Evolutionary conservation across 2,113 vertebrate genomes (phyloP).

Genomic region (Sphaerodactylus townsendi): DNA sequence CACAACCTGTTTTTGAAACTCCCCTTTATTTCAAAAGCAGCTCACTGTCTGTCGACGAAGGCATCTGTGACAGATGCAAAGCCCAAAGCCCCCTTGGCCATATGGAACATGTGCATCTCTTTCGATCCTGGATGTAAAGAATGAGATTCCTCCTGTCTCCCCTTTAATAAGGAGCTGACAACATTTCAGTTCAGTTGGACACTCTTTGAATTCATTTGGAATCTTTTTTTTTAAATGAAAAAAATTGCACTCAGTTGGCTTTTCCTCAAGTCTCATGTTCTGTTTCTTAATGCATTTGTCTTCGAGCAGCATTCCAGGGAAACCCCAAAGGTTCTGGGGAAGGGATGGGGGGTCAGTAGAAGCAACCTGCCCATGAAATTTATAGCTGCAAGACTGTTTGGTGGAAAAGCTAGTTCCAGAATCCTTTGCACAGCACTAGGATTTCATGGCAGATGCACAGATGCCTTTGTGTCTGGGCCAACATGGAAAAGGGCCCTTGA

Average conservation of each 20-base stretch:
- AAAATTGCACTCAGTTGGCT: slow-evolving; percentile 30
- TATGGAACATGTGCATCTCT: background rate
- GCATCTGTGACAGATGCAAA: background rate
- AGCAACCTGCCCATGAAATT: background rate
- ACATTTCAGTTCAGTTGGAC: slow-evolving; percentile 53
- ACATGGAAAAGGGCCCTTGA: background rate
- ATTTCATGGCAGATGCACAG: background rate
- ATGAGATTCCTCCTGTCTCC: slow-evolving; percentile 47
- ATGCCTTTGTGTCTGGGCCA: background rate
- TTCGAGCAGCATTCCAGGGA: background rate
- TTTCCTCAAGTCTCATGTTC: slow-evolving; percentile 51
- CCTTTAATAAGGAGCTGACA: slow-evolving; percentile 53
- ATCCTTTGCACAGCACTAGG: background rate
- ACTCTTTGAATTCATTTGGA: slow-evolving; percentile 55
- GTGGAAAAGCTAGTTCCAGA: too few relatives aligned
- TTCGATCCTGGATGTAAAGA: slow-evolving; percentile 7
- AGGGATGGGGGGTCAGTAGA: too few relatives aligned
- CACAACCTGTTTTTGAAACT: background rate
- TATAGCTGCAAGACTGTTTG: background rate
- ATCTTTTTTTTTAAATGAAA: slow-evolving; percentile 22
- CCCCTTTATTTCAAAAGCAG: background rate
- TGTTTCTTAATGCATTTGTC: slow-evolving; percentile 8
- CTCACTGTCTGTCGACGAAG: slow-evolving; percentile 45
- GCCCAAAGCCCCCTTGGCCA: background rate
- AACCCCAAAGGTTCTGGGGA: too few relatives aligned